Percentiles rank a stretch among this genome's conserved stretches.
Evolutionary conservation across 2,888 invertebrate genomes (phyloP).

Genomic region (Tanytarsus gracilentus): DNA sequence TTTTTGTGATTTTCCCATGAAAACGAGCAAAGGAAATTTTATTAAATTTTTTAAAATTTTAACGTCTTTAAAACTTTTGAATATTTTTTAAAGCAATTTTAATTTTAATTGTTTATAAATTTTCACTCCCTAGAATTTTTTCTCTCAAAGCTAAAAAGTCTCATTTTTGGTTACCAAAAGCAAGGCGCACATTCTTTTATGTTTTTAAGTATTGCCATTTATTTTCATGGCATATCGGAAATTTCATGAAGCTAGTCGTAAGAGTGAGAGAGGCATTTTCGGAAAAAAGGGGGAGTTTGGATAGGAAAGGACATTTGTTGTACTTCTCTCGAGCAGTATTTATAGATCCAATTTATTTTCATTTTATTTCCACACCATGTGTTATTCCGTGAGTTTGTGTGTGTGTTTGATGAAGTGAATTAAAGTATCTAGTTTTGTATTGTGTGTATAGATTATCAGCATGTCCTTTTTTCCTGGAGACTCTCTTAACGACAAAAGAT

Average conservation of each 20-base stretch:
- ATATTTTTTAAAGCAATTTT: no score
- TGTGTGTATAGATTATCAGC: no score
- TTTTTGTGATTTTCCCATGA: no score
- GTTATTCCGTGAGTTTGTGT: not conserved
- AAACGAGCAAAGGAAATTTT: no score
- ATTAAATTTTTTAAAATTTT: no score
- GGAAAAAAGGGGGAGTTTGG: not conserved
- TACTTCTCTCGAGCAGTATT: not conserved
- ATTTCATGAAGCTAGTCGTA: not conserved
- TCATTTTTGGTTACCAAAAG: not conserved
- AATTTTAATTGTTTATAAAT: no score
- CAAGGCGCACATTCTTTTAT: not conserved
- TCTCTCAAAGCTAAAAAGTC: not conserved
- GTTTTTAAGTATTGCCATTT: slow-evolving; percentile 20
- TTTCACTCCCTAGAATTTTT: not conserved
- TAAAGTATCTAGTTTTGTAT: no score
- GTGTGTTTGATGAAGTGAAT: not conserved
- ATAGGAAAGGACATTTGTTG: not conserved
- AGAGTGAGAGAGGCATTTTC: not conserved
- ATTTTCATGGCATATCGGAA: slow-evolving; percentile 18
- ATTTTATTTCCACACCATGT: slow-evolving; percentile 26
- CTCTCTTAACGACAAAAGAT: no score
- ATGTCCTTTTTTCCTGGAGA: no score
- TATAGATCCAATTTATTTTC: slow-evolving; percentile 28
- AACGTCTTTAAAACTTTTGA: no score